Evolutionary conservation across 2,113 vertebrate genomes (phyloP).

Genomic region (Oreochromis spilurus): DNA sequence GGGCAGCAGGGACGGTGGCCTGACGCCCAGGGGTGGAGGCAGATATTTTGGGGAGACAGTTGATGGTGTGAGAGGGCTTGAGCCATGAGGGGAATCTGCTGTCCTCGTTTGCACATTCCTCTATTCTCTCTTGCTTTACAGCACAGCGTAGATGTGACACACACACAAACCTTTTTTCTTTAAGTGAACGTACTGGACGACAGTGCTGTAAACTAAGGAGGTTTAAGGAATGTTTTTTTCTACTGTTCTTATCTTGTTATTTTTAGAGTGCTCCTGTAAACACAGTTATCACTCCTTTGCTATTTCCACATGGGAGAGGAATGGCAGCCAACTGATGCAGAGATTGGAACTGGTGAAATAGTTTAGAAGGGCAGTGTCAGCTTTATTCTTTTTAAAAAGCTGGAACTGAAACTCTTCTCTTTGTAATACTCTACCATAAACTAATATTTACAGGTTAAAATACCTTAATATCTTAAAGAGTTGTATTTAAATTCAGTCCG

Average conservation of each 20-base stretch:
- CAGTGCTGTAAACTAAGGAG: not conserved
- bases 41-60: conserved; percentile 77
- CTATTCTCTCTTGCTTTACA: conserved; percentile 29
- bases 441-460: not conserved
- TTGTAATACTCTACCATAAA: not conserved
- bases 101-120: conserved; percentile 74
- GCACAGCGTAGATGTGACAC: conserved; percentile 11
- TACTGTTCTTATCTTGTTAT: not conserved
- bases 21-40: conserved; percentile 54
- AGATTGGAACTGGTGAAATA: not conserved
- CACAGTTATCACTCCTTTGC: not conserved
- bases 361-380: not conserved
- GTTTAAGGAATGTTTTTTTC: not conserved
- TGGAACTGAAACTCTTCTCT: not conserved
- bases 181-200: not conserved
- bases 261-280: conserved; percentile 3
- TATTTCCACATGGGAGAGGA: not conserved
- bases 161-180: not conserved
- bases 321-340: not conserved
- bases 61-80: conserved; percentile 65
- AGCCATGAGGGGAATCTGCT: conserved; percentile 72
- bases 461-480: not conserved
- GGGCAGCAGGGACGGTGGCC: conserved; percentile 49
- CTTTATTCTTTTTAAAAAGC: not conserved
- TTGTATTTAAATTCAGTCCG: not conserved